These are phyloP conservation scores for Epizoanthus ramosus DNA, from an alignment of 92 coral and sea anemone species.

Conservation along the genomic window DNA sequence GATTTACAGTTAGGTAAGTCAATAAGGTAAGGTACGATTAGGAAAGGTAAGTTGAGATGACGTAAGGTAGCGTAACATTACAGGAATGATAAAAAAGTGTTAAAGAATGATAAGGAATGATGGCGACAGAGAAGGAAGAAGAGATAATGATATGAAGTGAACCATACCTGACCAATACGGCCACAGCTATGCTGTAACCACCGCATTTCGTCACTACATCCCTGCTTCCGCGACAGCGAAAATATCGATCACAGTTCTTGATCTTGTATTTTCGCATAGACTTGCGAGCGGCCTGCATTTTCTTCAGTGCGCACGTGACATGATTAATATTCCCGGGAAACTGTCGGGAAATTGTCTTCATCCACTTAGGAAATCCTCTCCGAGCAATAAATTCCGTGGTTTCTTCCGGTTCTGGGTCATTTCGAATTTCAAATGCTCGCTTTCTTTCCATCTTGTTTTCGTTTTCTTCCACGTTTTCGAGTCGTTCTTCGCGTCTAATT, in stretches of 20 bases:
- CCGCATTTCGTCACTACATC: conserved; percentile 53
- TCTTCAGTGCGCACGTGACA: conserved; percentile 34
- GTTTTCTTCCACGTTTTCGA: neutral
- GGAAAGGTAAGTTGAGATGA: too few species aligned
- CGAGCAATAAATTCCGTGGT: neutral
- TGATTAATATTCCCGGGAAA: conserved; percentile 19
- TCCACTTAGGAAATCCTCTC: conserved; percentile 24
- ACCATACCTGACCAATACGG: conserved; percentile 44
- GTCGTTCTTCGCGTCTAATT: neutral
- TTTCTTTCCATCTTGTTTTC: neutral
- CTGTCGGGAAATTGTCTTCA: neutral
- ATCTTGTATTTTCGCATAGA: conserved; percentile 30
- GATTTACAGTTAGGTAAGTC: too few species aligned
- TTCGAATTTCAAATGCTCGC: neutral
- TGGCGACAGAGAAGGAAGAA: too few species aligned
- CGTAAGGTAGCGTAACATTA: too few species aligned
- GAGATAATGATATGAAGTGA: neutral
- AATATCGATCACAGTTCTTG: conserved; percentile 54
- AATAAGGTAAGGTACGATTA: too few species aligned
- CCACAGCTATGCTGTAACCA: conserved; percentile 45
- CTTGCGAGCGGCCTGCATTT: conserved; percentile 41
- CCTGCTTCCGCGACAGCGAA: conserved; percentile 54
- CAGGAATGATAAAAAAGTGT: too few species aligned
- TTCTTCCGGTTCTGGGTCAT: neutral
- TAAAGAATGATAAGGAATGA: too few species aligned